Percentiles rank a stretch among this genome's conserved stretches.
Conservation (phyloP, 2,113 vertebrate genomes). For the Toxotes chatareus region DNA sequence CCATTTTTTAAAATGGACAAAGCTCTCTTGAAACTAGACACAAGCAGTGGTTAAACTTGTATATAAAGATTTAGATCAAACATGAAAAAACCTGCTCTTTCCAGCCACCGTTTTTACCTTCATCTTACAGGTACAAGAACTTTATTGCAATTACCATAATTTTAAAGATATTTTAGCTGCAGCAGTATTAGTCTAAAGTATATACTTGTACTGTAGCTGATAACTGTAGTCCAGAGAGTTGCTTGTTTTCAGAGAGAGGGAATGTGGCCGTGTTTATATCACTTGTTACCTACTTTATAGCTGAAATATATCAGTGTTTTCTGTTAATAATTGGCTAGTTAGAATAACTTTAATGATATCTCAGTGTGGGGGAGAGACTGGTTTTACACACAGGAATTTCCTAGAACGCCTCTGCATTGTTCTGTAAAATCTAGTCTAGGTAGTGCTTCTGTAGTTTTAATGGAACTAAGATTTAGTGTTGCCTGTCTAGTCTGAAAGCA, state of each 20-base stretch:
- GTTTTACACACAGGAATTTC: neutral
- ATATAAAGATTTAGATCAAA: no score
- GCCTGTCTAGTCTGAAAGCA: no score
- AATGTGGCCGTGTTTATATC: constrained; percentile 20
- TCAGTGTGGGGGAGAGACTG: neutral
- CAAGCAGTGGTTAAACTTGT: neutral
- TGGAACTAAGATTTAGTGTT: neutral
- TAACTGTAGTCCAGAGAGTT: constrained; percentile 20
- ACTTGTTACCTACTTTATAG: neutral
- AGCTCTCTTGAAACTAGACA: neutral
- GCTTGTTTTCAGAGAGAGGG: constrained; percentile 1
- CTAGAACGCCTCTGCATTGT: neutral
- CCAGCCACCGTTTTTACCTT: neutral
- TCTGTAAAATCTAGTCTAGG: no score
- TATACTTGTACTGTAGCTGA: neutral
- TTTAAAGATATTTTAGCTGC: neutral
- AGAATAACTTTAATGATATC: neutral
- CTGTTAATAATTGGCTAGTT: constrained; percentile 19
- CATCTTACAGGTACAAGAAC: neutral
- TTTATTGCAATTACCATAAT: neutral
- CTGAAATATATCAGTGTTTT: neutral
- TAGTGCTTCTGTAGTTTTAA: neutral
- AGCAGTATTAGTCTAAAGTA: neutral
- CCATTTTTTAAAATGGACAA: neutral
- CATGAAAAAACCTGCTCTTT: no score